phyloP scores from a whole-genome alignment of 2,797 vertebrate species.

The Ceyx erithaca region DNA sequence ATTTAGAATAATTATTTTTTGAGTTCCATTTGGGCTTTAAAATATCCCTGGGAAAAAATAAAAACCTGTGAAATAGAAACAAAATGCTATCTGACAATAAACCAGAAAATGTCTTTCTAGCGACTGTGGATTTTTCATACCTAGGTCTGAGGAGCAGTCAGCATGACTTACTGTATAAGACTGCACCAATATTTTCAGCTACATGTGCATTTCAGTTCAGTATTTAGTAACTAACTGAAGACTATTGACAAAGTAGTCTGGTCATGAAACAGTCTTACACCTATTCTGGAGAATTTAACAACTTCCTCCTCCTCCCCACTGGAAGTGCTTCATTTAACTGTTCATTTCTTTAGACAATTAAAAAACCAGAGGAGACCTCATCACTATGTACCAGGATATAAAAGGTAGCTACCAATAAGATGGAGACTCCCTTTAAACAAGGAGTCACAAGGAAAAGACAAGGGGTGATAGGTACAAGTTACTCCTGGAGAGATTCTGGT shows the following conservation, averaged over 20 bases:
- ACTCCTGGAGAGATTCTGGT: too few relatives aligned
- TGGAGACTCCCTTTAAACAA: too few relatives aligned
- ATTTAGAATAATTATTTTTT: neutral
- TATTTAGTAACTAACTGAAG: neutral
- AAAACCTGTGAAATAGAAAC: neutral
- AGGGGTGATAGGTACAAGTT: too few relatives aligned
- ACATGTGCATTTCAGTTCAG: neutral
- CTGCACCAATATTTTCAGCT: neutral
- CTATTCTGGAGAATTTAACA: neutral
- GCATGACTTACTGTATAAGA: neutral
- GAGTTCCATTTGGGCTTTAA: neutral
- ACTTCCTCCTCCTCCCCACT: neutral
- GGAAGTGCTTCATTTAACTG: neutral
- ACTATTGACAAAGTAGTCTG: neutral
- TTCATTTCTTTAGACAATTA: neutral
- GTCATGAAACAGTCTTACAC: neutral
- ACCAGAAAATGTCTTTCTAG: neutral
- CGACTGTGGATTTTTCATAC: neutral
- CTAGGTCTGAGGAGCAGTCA: neutral
- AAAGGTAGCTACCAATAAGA: too few relatives aligned
- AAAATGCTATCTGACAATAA: neutral
- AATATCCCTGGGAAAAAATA: neutral
- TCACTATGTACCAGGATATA: too few relatives aligned
- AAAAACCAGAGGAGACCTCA: neutral
- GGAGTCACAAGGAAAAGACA: too few relatives aligned